Base-by-base conservation (phyloP, 2,888 invertebrate species). In the Phania funesta region DNA sequence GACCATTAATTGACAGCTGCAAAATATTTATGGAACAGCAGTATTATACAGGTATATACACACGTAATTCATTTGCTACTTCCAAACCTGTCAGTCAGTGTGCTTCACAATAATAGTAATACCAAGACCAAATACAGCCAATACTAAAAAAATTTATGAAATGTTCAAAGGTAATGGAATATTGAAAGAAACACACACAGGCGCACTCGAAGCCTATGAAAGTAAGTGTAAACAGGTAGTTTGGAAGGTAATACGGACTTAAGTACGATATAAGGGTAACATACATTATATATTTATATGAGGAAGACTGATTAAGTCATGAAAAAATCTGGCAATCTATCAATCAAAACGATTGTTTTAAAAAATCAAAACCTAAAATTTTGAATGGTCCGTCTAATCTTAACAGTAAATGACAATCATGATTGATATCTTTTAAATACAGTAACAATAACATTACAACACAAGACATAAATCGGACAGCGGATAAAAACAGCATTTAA, bases 161-260 rank as follows among this genome's bases (percentile, higher is more conserved):
- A 58, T 4, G 41, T 41, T n/a, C n/a, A n/a, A 74, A 79, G 46
- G 35, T 38, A 68, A 79, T 46, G 13, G 9, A 44, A 70, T 62
- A 56, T 44, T 35, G 22, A 58, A 56, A 52, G 16, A 22, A 29
- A 26, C 24, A 35, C 16, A 41, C n/a, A 16, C 1, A 9, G 35
- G 11, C 9, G 35, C 41, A 41, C n/a, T 16, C 9, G 32, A 32
- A 32, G 7, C 6, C n/a, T n/a, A 29, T 8, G 1, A 62, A 22
- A 56, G 26, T 16, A 35, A 29, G 9, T 18, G 29, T 5, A 20
- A 20, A n/a, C 74, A 80, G 76, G 79, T 74, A 74, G 54, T 50
- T 54, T 67, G n/a, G 18, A n/a, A 7, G 7, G 9, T 0, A 13
- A 3, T 50, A 52, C n/a, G 35, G 18, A 73, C 20, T 32, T 35